These are phyloP conservation scores for Drosophila sproati DNA, from an alignment of 1,140 invertebrate genomes.

Conservation along the genomic window DNA sequence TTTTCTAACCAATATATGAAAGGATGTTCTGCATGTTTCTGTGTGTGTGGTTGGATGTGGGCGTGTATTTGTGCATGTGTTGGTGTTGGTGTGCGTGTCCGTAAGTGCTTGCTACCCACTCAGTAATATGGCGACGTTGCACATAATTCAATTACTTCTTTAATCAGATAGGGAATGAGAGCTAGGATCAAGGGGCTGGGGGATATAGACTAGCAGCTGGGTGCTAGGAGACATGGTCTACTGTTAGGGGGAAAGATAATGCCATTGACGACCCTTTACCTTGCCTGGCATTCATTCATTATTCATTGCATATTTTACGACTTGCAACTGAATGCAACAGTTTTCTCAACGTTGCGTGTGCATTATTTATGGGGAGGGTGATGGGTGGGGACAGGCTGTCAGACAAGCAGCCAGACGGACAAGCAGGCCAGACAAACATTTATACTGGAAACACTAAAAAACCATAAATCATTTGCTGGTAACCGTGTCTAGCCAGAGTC, in stretches of 20 bases:
- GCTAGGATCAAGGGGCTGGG: background rate
- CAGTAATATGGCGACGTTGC: background rate
- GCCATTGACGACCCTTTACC: too few relatives aligned
- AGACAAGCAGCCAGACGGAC: background rate
- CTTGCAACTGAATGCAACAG: constrained; percentile 43
- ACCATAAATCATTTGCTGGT: background rate
- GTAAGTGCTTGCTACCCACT: background rate
- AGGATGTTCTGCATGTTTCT: background rate
- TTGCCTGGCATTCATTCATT: constrained; percentile 5
- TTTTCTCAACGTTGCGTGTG: constrained; percentile 46
- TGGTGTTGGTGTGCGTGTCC: background rate
- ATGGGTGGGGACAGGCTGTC: background rate
- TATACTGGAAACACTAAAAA: background rate
- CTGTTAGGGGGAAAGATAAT: too few relatives aligned
- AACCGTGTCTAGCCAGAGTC: background rate
- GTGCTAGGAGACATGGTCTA: too few relatives aligned
- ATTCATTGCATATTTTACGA: constrained; percentile 16
- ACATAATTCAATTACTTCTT: constrained; percentile 23
- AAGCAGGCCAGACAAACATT: background rate
- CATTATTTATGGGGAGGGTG: constrained; percentile 17
- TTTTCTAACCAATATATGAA: background rate
- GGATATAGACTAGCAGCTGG: background rate
- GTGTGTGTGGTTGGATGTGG: background rate
- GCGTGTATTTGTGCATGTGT: background rate
- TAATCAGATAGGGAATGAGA: background rate